phyloP scores from a whole-genome alignment of 2,113 vertebrate species.

The Ophthalmolycus amberensis region DNA sequence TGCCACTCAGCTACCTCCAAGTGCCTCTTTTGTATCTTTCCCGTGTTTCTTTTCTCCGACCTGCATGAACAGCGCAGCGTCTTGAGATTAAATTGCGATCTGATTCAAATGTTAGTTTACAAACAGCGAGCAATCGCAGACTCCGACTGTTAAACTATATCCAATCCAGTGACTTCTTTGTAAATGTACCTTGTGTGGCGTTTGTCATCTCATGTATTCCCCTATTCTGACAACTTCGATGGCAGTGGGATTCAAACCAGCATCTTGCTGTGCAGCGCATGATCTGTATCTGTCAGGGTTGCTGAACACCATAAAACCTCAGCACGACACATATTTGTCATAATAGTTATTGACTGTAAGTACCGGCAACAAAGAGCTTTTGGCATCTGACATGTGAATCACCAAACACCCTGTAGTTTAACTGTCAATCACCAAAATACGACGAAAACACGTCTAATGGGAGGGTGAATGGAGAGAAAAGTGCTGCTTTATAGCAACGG shows the following conservation, averaged over 20 bases:
- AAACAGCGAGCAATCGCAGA: not conserved
- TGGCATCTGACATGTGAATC: constrained; percentile 30
- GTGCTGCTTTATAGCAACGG: not conserved
- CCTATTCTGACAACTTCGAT: not conserved
- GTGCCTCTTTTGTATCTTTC: constrained; percentile 3
- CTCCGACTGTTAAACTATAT: constrained; percentile 7
- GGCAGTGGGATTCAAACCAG: not conserved
- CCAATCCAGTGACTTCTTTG: not conserved
- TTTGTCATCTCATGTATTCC: constrained; percentile 4
- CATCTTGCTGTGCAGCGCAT: not conserved
- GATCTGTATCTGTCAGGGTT: not conserved
- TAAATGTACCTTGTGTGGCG: not conserved
- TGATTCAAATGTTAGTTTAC: constrained; percentile 3
- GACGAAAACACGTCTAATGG: not conserved
- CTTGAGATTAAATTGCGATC: not conserved
- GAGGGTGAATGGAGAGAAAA: not conserved
- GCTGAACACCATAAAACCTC: constrained; percentile 3
- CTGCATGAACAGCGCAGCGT: not conserved
- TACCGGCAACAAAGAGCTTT: constrained; percentile 6
- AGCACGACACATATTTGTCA: constrained; percentile 18
- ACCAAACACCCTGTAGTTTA: constrained; percentile 23
- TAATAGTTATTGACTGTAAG: constrained; percentile 9
- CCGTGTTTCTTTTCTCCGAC: constrained; percentile 1
- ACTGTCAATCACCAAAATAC: constrained; percentile 10
- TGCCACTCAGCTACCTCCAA: constrained; percentile 22